Conservation (phyloP, 2,113 vertebrate genomes). For the Gavia stellata region DNA sequence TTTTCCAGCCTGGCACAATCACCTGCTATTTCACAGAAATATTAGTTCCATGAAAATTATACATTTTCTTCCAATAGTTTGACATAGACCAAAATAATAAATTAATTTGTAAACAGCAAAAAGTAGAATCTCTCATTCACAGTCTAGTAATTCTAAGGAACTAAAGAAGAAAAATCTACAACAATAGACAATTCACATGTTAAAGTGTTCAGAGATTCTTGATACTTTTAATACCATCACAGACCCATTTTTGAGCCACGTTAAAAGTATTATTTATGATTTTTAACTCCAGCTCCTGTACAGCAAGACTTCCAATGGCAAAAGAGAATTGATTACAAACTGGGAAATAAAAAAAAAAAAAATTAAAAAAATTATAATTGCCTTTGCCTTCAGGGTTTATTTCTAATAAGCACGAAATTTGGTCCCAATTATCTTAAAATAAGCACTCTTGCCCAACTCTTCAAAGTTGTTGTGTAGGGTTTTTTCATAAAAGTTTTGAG, state of each 20-base stretch:
- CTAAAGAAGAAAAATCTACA: background rate
- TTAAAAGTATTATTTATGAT: background rate
- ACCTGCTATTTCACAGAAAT: background rate
- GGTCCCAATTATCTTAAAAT: no score
- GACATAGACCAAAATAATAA: background rate
- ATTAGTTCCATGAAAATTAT: background rate
- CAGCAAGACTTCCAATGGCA: background rate
- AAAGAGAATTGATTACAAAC: background rate
- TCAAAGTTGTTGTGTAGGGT: background rate
- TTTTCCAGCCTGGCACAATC: background rate
- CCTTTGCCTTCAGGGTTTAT: no score
- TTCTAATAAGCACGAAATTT: no score
- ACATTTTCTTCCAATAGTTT: background rate
- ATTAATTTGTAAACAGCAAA: background rate
- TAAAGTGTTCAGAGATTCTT: background rate
- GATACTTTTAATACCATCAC: background rate
- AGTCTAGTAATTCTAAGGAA: background rate
- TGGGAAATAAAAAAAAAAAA: background rate
- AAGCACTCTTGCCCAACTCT: no score
- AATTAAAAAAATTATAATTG: background rate
- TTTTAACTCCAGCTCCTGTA: background rate
- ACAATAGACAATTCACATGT: background rate
- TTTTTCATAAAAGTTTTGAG: background rate
- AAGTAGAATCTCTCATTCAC: background rate
- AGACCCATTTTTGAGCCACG: background rate